phyloP scores from a whole-genome alignment of 2,888 invertebrate species.

The Dascillus cervinus region DNA sequence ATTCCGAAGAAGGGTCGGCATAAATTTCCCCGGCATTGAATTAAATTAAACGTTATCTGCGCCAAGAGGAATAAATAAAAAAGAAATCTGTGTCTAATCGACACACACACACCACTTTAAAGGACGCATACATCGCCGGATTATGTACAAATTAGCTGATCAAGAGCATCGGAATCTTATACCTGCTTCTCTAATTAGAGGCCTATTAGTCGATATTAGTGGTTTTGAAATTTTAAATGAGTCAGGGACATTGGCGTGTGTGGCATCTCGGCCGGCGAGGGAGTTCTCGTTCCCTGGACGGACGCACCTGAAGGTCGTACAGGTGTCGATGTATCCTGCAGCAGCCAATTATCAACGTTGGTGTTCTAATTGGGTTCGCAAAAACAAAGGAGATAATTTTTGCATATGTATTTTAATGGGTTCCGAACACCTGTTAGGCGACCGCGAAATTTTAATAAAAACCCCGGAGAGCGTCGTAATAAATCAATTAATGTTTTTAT shows the following conservation, averaged over 20 bases:
- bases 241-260: slow-evolving; percentile 10
- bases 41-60: too few species aligned
- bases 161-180: slow-evolving; percentile 33
- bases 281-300: slow-evolving; percentile 1
- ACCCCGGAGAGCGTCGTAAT: slow-evolving; percentile 11
- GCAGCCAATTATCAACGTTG: slow-evolving; percentile 17
- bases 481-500: slow-evolving; percentile 12
- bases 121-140: slow-evolving; percentile 23
- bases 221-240: slow-evolving; percentile 29
- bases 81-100: too few species aligned
- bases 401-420: slow-evolving; percentile 10
- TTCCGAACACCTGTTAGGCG: slow-evolving; percentile 14
- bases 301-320: slow-evolving; percentile 9
- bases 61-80: too few species aligned
- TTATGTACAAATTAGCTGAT: slow-evolving; percentile 38
- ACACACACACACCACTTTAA: too few species aligned
- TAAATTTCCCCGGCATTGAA: too few species aligned
- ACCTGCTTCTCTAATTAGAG: slow-evolving; percentile 38
- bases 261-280: slow-evolving; percentile 1
- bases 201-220: slow-evolving; percentile 37
- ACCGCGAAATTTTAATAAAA: slow-evolving; percentile 17
- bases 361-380: slow-evolving; percentile 14
- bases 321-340: slow-evolving; percentile 10
- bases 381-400: slow-evolving; percentile 14
- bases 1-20: too few species aligned